phyloP scores from a whole-genome alignment of 2,113 vertebrate species.

The mouse (Mus musculus) region GRCm39 chrX:35316001-35316500 shows the following conservation, averaged over 20 bases:
- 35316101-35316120: conserved; percentile 32
- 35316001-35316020: conserved; percentile 53
- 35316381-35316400: conserved; percentile 14
- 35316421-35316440: conserved; percentile 28
- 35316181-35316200: conserved; percentile 98
- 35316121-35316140: conserved; percentile 90
- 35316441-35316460: not conserved
- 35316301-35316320: conserved; percentile 30
- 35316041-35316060: conserved; percentile 51
- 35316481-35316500: not conserved
- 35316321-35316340: conserved; percentile 51
- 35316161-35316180: conserved; percentile 96
- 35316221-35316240: conserved; percentile 98
- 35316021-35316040: not conserved
- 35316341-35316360: conserved; percentile 13
- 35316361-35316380: not conserved
- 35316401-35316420: not conserved
- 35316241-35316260: conserved; percentile 81
- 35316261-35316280: not conserved
- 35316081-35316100: conserved; percentile 4
- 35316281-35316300: conserved; percentile 57
- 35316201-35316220: conserved; percentile 98
- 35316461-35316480: not conserved
- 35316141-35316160: conserved; percentile 92
- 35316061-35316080: not conserved